These are phyloP conservation scores for Amphiduros pacificus DNA, from an alignment of 2,888 invertebrate genomes.

Conservation along the genomic window DNA sequence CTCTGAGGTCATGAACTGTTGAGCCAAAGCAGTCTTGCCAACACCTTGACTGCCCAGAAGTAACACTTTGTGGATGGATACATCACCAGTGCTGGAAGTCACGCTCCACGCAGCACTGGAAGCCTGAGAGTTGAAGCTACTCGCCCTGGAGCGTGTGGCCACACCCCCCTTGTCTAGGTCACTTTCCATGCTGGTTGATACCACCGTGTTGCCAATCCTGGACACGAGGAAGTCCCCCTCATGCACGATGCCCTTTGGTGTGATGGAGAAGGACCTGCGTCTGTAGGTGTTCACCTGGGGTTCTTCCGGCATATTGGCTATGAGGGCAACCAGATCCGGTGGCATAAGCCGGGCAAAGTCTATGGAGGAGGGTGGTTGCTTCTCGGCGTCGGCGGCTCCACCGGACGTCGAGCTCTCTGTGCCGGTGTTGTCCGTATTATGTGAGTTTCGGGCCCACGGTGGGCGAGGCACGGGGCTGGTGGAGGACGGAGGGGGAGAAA, in stretches of 20 bases:
- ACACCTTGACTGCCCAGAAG: constrained; percentile 71
- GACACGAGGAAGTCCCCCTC: constrained; percentile 21
- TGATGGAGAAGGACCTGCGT: constrained; percentile 84
- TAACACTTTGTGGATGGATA: constrained; percentile 65
- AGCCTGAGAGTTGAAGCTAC: constrained; percentile 20
- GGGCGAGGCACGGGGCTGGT: constrained; percentile 1
- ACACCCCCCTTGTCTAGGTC: constrained; percentile 5
- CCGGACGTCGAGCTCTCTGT: neutral
- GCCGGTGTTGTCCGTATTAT: too few species aligned
- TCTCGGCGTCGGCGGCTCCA: neutral
- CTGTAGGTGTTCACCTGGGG: constrained; percentile 12
- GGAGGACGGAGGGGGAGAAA: constrained; percentile 8
- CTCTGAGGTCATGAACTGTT: constrained; percentile 74
- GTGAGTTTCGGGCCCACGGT: too few species aligned
- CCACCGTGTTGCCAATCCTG: constrained; percentile 12
- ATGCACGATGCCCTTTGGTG: constrained; percentile 71
- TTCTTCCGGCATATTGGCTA: constrained; percentile 4
- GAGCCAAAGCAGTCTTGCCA: constrained; percentile 71
- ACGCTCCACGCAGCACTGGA: constrained; percentile 12
- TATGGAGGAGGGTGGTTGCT: neutral
- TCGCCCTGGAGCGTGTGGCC: constrained; percentile 6
- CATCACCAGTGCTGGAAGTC: constrained; percentile 21
- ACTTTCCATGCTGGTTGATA: constrained; percentile 8
- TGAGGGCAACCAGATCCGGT: constrained; percentile 4
- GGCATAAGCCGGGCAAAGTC: neutral